A percentile compares a stretch with the other conserved stretches of the same genome.
Conservation (phyloP, 2,113 vertebrate species). For the Diadophis punctatus region DNA sequence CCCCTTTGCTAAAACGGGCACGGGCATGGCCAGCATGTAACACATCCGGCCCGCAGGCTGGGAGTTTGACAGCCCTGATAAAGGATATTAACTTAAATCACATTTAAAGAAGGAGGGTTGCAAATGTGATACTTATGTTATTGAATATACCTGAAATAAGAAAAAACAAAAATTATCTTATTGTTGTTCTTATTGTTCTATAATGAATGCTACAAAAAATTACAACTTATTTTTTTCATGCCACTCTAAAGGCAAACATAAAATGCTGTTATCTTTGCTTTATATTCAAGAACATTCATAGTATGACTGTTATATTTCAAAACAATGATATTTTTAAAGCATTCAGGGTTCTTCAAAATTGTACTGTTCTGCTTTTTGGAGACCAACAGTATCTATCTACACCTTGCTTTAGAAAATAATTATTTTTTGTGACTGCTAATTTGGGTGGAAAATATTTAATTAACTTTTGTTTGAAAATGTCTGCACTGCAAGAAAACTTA, state of each 20-base stretch:
- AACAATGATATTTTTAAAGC: not conserved
- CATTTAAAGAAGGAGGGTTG: not conserved
- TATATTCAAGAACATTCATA: not conserved
- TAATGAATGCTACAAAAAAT: not conserved
- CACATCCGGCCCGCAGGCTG: too few relatives aligned
- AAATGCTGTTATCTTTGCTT: not conserved
- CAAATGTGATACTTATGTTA: not conserved
- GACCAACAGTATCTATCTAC: not conserved
- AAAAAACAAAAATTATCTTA: not conserved
- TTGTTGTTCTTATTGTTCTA: not conserved
- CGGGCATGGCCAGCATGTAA: too few relatives aligned
- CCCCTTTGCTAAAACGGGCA: too few relatives aligned
- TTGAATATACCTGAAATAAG: not conserved
- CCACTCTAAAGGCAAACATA: not conserved
- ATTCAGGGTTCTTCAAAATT: not conserved
- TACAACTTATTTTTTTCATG: not conserved
- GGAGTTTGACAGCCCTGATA: too few relatives aligned
- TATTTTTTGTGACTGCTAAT: not conserved
- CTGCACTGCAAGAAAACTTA: not conserved
- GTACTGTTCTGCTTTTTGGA: not conserved
- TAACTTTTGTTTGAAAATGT: conserved; percentile 1
- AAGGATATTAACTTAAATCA: not conserved
- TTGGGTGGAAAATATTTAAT: conserved; percentile 10
- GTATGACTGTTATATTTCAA: not conserved
- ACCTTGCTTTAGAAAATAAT: not conserved